These are phyloP conservation scores for Ahaetulla prasina DNA, from an alignment of 2,113 vertebrate species.

Conservation along the genomic window DNA sequence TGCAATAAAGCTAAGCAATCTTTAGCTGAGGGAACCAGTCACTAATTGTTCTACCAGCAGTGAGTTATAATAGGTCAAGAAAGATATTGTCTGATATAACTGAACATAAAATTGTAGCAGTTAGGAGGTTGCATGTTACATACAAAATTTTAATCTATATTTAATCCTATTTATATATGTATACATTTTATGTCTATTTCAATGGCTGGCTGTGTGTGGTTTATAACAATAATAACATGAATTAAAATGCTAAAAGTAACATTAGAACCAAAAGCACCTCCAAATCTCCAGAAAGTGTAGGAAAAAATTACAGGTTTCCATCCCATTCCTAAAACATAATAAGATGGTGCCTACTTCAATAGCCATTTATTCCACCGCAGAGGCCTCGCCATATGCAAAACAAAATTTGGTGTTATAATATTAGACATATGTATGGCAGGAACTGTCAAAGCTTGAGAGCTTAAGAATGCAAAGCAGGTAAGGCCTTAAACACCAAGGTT, in stretches of 20 bases:
- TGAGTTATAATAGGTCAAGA: neutral
- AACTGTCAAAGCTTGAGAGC: neutral
- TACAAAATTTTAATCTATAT: neutral
- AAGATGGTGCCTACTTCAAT: neutral
- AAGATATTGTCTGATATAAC: neutral
- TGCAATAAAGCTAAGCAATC: neutral
- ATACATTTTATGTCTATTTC: neutral
- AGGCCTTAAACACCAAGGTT: neutral
- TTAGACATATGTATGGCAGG: neutral
- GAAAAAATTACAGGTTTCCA: neutral
- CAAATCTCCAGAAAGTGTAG: neutral
- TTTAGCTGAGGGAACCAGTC: neutral
- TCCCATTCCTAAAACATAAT: neutral
- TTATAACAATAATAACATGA: neutral
- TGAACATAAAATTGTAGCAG: neutral
- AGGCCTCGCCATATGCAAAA: neutral
- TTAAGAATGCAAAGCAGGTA: neutral
- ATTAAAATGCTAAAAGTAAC: neutral
- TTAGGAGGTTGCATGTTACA: neutral
- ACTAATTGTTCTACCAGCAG: neutral
- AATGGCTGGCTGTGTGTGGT: neutral
- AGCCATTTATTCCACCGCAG: neutral
- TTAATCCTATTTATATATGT: neutral
- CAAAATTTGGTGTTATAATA: neutral
- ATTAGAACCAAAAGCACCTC: neutral